A percentile compares a stretch with the other conserved stretches of the same genome.
phyloP scores from a whole-genome alignment of 2,113 vertebrate species.

The Pseudorhombus dupliciocellatus region DNA sequence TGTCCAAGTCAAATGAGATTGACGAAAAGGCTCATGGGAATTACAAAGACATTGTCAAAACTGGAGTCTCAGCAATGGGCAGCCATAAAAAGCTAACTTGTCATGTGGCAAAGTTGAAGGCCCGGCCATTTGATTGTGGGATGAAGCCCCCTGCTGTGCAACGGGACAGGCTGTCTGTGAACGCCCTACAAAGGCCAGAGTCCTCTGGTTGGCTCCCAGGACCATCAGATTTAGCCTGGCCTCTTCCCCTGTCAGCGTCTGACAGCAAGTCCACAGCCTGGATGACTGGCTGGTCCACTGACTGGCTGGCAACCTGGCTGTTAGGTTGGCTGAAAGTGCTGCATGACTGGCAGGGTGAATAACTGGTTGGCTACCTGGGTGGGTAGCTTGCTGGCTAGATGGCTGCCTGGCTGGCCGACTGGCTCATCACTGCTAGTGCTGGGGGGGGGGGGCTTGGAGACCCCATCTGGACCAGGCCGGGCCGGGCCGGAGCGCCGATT shows the following conservation, averaged over 20 bases:
- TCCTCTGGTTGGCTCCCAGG: conserved; percentile 72
- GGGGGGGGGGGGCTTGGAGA: conserved; percentile 15
- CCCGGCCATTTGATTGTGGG: conserved; percentile 67
- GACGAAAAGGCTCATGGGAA: conserved; percentile 35
- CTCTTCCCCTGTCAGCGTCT: conserved; percentile 65
- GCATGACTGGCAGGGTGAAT: conserved; percentile 63
- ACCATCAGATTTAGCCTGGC: conserved; percentile 68
- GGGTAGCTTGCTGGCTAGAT: conserved; percentile 66
- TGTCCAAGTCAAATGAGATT: conserved; percentile 40
- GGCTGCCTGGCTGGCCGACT: conserved; percentile 48
- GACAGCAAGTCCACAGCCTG: conserved; percentile 62
- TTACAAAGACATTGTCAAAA: conserved; percentile 57
- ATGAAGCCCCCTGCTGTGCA: conserved; percentile 64
- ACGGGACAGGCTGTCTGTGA: conserved; percentile 68
- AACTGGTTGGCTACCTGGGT: conserved; percentile 69
- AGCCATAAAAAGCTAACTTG: conserved; percentile 67
- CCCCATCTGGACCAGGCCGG: conserved; percentile 68
- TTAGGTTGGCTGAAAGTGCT: conserved; percentile 56
- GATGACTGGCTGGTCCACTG: conserved; percentile 64
- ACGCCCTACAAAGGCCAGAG: conserved; percentile 69
- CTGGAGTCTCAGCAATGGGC: conserved; percentile 46
- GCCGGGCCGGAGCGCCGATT: conserved; percentile 54
- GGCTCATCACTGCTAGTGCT: conserved; percentile 48
- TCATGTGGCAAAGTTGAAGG: conserved; percentile 69
- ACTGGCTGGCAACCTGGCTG: conserved; percentile 63